Evolutionary conservation across 2,113 vertebrate species (phyloP), one percentile per base, ranked within the genome.

Genomic region (Macquaria australasica): DNA sequence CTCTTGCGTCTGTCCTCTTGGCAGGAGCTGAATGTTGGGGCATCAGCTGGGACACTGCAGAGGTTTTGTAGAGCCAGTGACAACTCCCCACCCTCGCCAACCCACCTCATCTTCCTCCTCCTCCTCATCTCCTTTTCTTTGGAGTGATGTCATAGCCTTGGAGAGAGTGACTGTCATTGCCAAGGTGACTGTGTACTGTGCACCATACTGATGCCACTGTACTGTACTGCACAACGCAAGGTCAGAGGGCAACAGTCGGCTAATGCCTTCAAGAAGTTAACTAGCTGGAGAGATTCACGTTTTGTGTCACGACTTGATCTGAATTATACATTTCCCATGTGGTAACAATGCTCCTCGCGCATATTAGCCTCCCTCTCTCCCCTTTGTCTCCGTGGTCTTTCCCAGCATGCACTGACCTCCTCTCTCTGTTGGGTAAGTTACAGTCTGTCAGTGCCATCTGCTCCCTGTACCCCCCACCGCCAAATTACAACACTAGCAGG

Each of bases 381-480:
- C 73, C 84, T 88, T 93, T 90, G 88, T 91, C 88, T 88, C 70
- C 3, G 21, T 34, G 45, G 90, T 88, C 64, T 85, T 89, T 92
- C 83, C 86, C 93, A 91, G 89, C 81, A 67, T 86, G 79, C 73
- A 60, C 82, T 79, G 92, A 80, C 85, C 88, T 89, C 89, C 82
- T 75, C 73, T 81, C 86, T 87, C 89, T 81, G 90, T 75, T 84
- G 77, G 82, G 77, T 91, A 90, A 95, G 92, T 95, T 94, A 95
- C 94, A 94, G 93, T 93, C 95, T 94, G 95, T 94, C 95, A 93
- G 87, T 87, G 88, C 94, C 95, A 96, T 96, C 96, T 96, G 96
- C 93, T 95, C 81, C 83, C 66, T 63, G 68, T 82, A 89, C 92
- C 94, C 92, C 94, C 93, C 43, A 85, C 88, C 53, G 85, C 79